Percentiles rank a stretch among this genome's conserved stretches.
phyloP scores from a whole-genome alignment of 2,113 vertebrate genomes.

The Smithornis capensis region DNA sequence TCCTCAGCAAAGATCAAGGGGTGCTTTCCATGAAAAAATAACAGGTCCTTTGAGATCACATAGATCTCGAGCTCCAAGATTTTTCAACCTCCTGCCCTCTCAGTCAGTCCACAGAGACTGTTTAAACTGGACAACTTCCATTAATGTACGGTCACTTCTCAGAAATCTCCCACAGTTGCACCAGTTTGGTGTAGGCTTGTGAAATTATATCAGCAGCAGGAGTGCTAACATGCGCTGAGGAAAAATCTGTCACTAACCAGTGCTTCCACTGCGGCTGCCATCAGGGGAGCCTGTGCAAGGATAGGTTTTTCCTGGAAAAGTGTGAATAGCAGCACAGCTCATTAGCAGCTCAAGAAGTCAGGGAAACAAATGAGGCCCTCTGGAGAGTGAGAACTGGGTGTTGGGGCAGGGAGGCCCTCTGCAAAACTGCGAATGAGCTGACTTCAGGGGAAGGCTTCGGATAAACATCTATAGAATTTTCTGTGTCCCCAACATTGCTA shows the following conservation, averaged over 20 bases:
- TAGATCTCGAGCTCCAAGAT: neutral
- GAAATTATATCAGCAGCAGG: neutral
- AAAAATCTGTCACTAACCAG: neutral
- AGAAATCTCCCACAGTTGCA: neutral
- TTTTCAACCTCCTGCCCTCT: neutral
- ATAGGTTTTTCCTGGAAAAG: neutral
- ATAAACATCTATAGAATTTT: neutral
- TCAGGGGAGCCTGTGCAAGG: neutral
- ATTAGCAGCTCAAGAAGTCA: accelerated
- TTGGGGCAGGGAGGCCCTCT: neutral
- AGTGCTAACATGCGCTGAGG: accelerated
- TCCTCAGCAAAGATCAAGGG: neutral
- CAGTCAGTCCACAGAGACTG: neutral
- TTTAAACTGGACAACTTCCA: neutral
- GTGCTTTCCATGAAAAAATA: neutral
- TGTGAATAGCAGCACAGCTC: accelerated
- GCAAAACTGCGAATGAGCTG: neutral
- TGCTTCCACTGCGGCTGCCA: neutral
- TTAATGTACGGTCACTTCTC: neutral
- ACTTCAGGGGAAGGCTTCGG: neutral
- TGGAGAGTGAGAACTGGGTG: neutral
- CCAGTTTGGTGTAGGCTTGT: neutral
- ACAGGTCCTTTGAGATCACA: neutral
- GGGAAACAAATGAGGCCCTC: neutral
- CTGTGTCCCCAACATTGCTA: neutral